A percentile compares a stretch with the other conserved stretches of the same genome.
These are phyloP conservation scores for Archaeoteleia sp. DNA, from an alignment of 2,888 invertebrate species.

Conservation along the genomic window DNA sequence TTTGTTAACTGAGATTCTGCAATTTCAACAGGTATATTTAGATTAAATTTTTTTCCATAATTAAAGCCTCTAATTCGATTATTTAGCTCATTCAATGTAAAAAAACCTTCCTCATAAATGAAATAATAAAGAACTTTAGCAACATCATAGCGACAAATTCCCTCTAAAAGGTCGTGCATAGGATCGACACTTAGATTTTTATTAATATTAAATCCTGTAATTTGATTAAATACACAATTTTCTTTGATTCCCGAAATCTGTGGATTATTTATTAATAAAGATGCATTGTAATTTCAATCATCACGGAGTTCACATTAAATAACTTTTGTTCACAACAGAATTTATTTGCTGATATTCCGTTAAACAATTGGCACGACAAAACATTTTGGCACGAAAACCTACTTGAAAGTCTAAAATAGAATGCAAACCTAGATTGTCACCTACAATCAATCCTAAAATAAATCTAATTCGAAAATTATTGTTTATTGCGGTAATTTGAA, in stretches of 20 bases:
- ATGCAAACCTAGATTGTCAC: too few relatives aligned
- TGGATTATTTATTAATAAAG: constrained; percentile 9
- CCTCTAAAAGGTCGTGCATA: constrained; percentile 51
- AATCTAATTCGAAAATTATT: too few relatives aligned
- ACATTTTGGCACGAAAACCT: too few relatives aligned
- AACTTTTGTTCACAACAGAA: too few relatives aligned
- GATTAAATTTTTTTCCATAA: constrained; percentile 38
- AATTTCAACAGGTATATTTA: constrained; percentile 40
- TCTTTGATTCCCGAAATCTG: constrained; percentile 35
- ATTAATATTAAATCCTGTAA: constrained; percentile 40
- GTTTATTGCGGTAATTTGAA: too few relatives aligned
- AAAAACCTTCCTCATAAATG: constrained; percentile 36
- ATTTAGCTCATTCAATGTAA: constrained; percentile 41
- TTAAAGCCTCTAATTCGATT: constrained; percentile 43
- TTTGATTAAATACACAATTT: constrained; percentile 27
- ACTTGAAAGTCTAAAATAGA: too few relatives aligned
- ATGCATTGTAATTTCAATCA: constrained; percentile 15
- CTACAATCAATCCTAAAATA: too few relatives aligned
- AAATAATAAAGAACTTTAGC: constrained; percentile 28
- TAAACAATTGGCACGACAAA: too few relatives aligned
- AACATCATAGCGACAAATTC: constrained; percentile 45
- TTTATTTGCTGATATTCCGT: too few relatives aligned
- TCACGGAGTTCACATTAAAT: too few relatives aligned
- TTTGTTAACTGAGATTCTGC: constrained; percentile 17
- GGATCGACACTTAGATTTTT: constrained; percentile 45